Percentiles rank a stretch among this genome's conserved stretches.
phyloP scores from a whole-genome alignment of 2,888 invertebrate species.

The Conus canariensis region DNA sequence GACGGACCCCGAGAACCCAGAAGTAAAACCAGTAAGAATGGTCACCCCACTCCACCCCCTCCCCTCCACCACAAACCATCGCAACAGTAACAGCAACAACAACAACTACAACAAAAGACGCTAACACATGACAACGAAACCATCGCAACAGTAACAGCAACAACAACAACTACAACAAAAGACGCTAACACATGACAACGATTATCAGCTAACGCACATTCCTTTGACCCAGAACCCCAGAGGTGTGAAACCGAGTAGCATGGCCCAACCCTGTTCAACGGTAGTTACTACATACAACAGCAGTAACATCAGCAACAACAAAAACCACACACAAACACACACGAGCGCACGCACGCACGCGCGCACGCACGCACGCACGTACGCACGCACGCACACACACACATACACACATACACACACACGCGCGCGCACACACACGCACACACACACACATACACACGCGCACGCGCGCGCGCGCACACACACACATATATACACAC shows the following conservation, averaged over 20 bases:
- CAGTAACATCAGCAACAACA: too few species aligned
- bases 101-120: too few species aligned
- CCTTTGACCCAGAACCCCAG: too few species aligned
- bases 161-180: too few species aligned
- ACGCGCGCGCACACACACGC: not conserved
- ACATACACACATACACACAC: not conserved
- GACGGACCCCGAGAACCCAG: constrained; percentile 98
- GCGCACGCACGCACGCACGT: not conserved
- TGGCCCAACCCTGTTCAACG: too few species aligned
- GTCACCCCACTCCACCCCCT: not conserved
- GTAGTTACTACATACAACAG: too few species aligned
- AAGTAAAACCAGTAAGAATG: constrained; percentile 93
- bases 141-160: not conserved
- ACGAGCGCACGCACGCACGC: not conserved
- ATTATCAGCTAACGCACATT: too few species aligned
- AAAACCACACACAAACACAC: not conserved
- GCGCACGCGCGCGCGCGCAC: not conserved
- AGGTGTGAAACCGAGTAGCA: too few species aligned
- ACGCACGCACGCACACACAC: not conserved
- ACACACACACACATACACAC: constrained; percentile 4
- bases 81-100: too few species aligned
- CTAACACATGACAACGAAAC: not conserved
- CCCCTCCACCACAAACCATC: not conserved
- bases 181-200: too few species aligned
- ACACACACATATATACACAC: not conserved